These are phyloP conservation scores for Mesitornis unicolor DNA, from an alignment of 2,113 vertebrate genomes.

Conservation along the genomic window DNA sequence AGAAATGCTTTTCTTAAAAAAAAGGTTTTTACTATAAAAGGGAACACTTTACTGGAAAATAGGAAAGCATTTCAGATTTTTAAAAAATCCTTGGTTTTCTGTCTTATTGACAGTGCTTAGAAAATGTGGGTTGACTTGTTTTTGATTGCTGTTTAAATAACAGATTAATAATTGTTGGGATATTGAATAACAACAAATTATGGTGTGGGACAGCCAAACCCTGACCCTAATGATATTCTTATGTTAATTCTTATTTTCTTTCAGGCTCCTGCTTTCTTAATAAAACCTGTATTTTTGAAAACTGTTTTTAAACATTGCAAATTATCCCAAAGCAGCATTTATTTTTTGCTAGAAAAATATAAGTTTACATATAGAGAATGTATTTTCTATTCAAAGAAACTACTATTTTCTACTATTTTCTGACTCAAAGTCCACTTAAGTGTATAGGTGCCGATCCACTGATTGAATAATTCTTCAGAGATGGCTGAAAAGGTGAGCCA, in stretches of 20 bases:
- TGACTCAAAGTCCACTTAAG: neutral
- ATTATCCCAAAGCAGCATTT: conserved; percentile 34
- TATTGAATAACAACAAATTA: conserved; percentile 79
- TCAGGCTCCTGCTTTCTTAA: conserved; percentile 80
- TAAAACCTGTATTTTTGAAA: conserved; percentile 79
- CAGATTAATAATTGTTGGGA: conserved; percentile 79
- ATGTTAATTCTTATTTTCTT: conserved; percentile 81
- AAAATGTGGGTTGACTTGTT: conserved; percentile 72
- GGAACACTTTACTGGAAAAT: conserved; percentile 50
- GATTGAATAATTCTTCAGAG: neutral
- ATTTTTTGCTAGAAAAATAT: conserved; percentile 27
- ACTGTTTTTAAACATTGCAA: conserved; percentile 60
- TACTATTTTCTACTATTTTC: neutral
- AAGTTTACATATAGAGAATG: conserved; percentile 20
- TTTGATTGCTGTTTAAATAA: conserved; percentile 74
- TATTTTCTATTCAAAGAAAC: neutral
- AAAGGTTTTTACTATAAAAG: neutral
- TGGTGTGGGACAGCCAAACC: conserved; percentile 68
- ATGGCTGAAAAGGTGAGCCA: neutral
- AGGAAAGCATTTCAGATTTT: conserved; percentile 42
- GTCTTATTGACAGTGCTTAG: conserved; percentile 69
- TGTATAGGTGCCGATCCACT: neutral
- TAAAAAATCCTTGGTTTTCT: conserved; percentile 31
- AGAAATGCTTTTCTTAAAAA: neutral
- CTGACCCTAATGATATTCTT: conserved; percentile 81